These are phyloP conservation scores for Bombus affinis DNA, from an alignment of 1,140 invertebrate genomes.

Conservation along the genomic window DNA sequence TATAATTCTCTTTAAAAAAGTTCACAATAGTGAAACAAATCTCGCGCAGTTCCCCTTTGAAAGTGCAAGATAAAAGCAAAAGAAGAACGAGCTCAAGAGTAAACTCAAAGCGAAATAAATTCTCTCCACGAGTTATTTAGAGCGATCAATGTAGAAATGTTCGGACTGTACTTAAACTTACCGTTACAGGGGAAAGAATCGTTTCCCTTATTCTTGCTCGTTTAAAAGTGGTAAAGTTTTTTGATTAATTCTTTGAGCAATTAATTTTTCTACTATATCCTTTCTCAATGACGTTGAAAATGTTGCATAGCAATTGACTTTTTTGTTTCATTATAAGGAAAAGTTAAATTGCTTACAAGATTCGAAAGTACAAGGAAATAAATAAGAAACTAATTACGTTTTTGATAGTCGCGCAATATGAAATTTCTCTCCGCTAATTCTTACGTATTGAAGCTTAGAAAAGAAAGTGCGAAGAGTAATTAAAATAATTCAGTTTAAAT, in stretches of 20 bases:
- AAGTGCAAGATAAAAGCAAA: constrained; percentile 9
- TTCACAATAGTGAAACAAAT: constrained; percentile 14
- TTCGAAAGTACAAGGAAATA: no score
- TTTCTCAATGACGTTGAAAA: no score
- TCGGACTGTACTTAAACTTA: constrained; percentile 28
- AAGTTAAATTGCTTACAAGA: no score
- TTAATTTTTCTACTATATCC: neutral
- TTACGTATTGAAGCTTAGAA: neutral
- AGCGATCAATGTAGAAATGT: constrained; percentile 9
- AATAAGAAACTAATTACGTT: no score
- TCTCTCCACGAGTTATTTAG: constrained; percentile 55
- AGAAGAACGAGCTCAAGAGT: constrained; percentile 2
- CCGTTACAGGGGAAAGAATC: constrained; percentile 10
- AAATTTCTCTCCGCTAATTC: neutral
- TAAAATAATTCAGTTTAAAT: neutral
- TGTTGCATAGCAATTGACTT: no score
- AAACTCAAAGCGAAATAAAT: constrained; percentile 54
- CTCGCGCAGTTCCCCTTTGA: constrained; percentile 27
- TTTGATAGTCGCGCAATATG: no score
- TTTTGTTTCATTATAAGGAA: no score
- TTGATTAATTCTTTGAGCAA: neutral
- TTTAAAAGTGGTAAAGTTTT: neutral
- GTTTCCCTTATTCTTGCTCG: constrained; percentile 21
- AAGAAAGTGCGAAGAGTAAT: neutral
- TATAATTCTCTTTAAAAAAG: neutral